Evolutionary conservation across 1,140 invertebrate genomes (phyloP).

Genomic region (Drosophila bocki): DNA sequence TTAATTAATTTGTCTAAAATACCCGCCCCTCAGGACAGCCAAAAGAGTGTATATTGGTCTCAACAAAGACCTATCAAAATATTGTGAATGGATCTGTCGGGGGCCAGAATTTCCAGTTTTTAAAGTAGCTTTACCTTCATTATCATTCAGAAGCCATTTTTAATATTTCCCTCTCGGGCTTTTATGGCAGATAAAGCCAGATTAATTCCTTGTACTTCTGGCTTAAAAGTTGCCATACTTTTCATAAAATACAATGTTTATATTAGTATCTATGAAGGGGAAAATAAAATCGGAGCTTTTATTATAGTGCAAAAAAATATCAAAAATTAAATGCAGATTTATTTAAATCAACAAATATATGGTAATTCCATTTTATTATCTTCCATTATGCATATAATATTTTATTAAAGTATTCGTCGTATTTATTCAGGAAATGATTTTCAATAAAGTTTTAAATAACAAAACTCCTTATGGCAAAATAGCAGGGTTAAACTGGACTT

Average conservation of each 20-base stretch:
- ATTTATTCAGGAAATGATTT: background rate
- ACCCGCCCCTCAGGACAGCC: background rate
- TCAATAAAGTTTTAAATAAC: background rate
- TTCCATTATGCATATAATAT: background rate
- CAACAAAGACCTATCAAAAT: conserved; percentile 10
- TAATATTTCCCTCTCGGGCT: background rate
- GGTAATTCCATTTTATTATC: background rate
- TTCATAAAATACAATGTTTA: too few species aligned
- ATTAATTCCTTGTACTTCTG: background rate
- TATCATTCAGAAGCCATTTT: conserved; percentile 2
- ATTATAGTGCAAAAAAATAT: background rate
- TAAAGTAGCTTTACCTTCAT: background rate
- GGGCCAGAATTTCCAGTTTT: conserved; percentile 14
- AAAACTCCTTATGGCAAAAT: background rate
- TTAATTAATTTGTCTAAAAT: conserved; percentile 69
- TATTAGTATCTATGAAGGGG: background rate
- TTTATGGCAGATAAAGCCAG: background rate
- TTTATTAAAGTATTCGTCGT: background rate
- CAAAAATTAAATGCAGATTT: background rate
- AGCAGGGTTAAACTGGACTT: too few species aligned
- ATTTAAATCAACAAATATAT: background rate
- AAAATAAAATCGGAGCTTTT: background rate
- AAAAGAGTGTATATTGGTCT: background rate
- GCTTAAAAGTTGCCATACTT: too few species aligned
- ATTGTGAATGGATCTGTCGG: conserved; percentile 19